Evolutionary conservation across 1,140 invertebrate genomes (phyloP).

Genomic region (Aphaenogaster floridana): DNA sequence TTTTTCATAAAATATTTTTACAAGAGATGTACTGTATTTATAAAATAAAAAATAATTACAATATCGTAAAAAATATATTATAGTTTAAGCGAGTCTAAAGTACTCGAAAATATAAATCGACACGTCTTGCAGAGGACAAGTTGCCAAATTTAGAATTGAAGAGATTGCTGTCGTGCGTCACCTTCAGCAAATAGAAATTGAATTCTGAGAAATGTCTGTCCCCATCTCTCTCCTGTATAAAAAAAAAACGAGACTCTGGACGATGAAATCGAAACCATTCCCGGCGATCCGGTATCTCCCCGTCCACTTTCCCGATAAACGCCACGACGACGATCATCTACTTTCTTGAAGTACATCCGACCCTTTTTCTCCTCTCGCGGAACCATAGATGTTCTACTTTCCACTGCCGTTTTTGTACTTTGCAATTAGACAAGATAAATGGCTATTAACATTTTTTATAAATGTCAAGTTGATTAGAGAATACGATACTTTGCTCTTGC

Average conservation of each 20-base stretch:
- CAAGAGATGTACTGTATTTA: background rate
- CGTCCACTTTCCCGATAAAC: constrained; percentile 74
- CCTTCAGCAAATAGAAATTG: constrained; percentile 49
- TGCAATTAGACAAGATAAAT: background rate
- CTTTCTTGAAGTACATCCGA: constrained; percentile 67
- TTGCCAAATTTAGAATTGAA: constrained; percentile 27
- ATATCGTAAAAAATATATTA: background rate
- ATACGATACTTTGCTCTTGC: background rate
- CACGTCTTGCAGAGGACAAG: background rate
- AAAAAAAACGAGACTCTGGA: constrained; percentile 64
- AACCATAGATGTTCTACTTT: constrained; percentile 67
- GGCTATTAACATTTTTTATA: background rate
- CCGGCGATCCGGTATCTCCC: constrained; percentile 58
- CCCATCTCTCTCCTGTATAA: background rate
- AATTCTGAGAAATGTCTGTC: constrained; percentile 52
- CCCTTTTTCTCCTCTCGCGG: constrained; percentile 23
- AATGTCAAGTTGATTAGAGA: constrained; percentile 1
- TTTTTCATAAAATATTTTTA: background rate
- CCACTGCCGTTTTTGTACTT: constrained; percentile 18
- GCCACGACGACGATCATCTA: constrained; percentile 63
- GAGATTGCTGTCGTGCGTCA: constrained; percentile 11
- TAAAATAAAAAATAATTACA: background rate
- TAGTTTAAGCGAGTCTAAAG: background rate
- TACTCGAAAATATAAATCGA: constrained; percentile 13
- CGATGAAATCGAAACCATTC: constrained; percentile 74